Base-by-base conservation (phyloP, 2,113 vertebrate species). In the Sinocyclocheilus anshuiensis region DNA sequence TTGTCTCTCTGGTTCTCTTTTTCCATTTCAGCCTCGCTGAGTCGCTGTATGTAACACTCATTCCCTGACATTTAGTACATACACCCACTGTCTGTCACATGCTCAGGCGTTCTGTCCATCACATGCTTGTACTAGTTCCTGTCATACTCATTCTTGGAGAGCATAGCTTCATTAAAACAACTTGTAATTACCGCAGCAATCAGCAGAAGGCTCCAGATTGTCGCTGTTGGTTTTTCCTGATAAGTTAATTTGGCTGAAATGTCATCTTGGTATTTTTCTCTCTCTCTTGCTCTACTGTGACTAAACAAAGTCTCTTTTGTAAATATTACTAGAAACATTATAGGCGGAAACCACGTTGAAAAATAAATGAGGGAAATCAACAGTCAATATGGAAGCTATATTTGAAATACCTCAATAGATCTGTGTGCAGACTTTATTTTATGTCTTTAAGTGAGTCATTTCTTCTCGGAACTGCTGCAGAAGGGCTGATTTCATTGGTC, bases 171-270 rank as follows among this genome's bases (percentile, higher is more conserved):
- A 86, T 77, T 86, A 77, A 63, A 83, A 81, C 26, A 22, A 84
- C 74, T 29, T 61, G 20, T 85, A 77, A 86, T 83, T 88, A 78
- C 39, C 24, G 53, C 8, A 39, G 11, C 10, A 48, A 85, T 83
- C 24, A 5, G 86, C 80, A 45, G 22, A 87, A 71, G 29, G 84
- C 61, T 86, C 59, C 53, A 77, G 85, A 86, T 85, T 80, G 63
- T 85, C 76, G 82, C 45, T 78, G 63, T 20, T 71, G 65, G 75
- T 65, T 87, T 61, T 74, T 75, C 59, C 16, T 83, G 75, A 88
- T 72, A 85, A 89, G 87, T 87, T 57, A 42, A 65, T 87, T 61
- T 67, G 48, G 22, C 39, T 71, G 82, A 84, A 88, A 86, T 75
- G 71, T 74, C 9, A 84, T 81, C 69, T 85, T 12, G 61, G 45